A percentile compares a stretch with the other conserved stretches of the same genome.
phyloP scores from a whole-genome alignment of 2,888 invertebrate genomes.

The Drosophila imparisetae region DNA sequence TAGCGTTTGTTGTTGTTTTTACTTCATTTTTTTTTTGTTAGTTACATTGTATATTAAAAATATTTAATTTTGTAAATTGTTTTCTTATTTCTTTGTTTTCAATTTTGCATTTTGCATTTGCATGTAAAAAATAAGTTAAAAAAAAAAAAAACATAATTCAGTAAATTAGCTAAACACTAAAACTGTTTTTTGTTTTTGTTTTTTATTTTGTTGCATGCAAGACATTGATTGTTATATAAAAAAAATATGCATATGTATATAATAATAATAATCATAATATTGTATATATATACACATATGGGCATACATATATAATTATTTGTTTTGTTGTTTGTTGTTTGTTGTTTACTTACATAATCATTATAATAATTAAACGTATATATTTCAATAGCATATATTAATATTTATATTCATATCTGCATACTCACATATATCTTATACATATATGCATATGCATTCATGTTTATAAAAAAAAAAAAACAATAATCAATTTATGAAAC shows the following conservation, averaged over 20 bases:
- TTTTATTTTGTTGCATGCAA: conserved; percentile 28
- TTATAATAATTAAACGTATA: conserved; percentile 58
- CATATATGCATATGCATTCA: conserved; percentile 5
- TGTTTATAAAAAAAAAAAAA: conserved; percentile 35
- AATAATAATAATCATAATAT: conserved; percentile 37
- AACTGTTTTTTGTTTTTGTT: conserved; percentile 24
- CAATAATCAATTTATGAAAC: conserved; percentile 34
- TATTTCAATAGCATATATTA: conserved; percentile 46
- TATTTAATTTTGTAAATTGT: conserved; percentile 59
- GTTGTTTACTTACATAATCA: conserved; percentile 35
- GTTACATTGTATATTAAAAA: conserved; percentile 74
- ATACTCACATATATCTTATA: conserved; percentile 7
- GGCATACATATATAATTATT: conserved; percentile 12
- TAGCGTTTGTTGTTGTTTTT: conserved; percentile 73
- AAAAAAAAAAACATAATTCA: conserved; percentile 65
- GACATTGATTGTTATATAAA: conserved; percentile 67
- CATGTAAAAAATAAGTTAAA: conserved; percentile 66
- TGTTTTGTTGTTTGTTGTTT: conserved; percentile 17
- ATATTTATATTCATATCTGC: conserved; percentile 11
- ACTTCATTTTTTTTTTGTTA: conserved; percentile 32
- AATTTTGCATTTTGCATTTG: conserved; percentile 33
- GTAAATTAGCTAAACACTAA: conserved; percentile 73
- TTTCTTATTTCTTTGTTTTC: conserved; percentile 40
- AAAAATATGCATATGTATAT: conserved; percentile 65
- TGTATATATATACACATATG: conserved; percentile 30